Conservation (phyloP, 64 coral and sea anemone genomes). For the Anthopleura sola region DNA sequence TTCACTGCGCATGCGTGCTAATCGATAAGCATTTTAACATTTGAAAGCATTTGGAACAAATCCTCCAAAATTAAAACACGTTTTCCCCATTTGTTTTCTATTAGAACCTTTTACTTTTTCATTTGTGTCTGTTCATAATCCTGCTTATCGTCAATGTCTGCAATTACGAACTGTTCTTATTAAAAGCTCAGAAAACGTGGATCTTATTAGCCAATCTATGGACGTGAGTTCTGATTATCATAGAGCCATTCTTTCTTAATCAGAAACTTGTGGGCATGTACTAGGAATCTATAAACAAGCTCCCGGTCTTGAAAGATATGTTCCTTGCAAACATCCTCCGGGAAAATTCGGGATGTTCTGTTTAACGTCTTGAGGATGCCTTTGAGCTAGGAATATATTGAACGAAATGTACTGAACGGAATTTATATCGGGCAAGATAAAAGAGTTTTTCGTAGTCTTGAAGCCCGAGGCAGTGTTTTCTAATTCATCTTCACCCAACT, state of each 20-base stretch:
- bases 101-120: background rate
- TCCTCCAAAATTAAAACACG: too few relatives aligned
- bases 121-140: too few relatives aligned
- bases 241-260: background rate
- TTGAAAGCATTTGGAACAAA: background rate
- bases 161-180: too few relatives aligned
- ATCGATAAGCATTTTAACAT: background rate
- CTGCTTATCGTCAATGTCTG: too few relatives aligned
- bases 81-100: background rate
- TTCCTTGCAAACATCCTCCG: constrained; percentile 1
- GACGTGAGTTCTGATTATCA: background rate
- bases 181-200: too few relatives aligned
- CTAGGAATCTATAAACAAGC: background rate
- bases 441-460: background rate
- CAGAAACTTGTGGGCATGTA: background rate
- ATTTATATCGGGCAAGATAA: background rate
- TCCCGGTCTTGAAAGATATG: background rate
- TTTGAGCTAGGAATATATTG: background rate
- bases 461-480: background rate
- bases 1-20: background rate
- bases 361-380: background rate
- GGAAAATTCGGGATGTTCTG: background rate
- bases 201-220: too few relatives aligned
- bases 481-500: background rate
- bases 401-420: background rate